Conservation (phyloP, 2,113 vertebrate genomes). For the Phyllostomus hastatus region DNA sequence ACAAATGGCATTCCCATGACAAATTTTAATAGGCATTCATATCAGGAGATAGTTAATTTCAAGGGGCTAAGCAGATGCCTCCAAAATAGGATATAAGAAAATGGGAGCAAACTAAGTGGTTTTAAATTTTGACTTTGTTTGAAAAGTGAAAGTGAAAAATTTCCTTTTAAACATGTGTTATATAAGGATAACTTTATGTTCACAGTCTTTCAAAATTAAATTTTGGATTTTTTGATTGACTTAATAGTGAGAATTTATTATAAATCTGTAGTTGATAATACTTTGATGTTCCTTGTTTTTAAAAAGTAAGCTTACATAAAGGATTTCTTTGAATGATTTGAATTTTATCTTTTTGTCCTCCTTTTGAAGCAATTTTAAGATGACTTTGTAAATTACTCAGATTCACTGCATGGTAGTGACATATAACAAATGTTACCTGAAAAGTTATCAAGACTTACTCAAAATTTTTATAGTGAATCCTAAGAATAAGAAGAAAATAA, state of each 20-base stretch:
- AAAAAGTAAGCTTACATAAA: slow-evolving; percentile 20
- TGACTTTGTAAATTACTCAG: slow-evolving; percentile 55
- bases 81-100: not conserved
- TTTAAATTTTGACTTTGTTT: slow-evolving; percentile 22
- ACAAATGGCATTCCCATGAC: not conserved
- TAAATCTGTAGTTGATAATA: slow-evolving; percentile 39
- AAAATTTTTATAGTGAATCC: slow-evolving; percentile 22
- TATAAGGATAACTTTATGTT: slow-evolving; percentile 51
- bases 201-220: slow-evolving; percentile 36
- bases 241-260: slow-evolving; percentile 12
- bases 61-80: not conserved
- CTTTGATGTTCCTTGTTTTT: slow-evolving; percentile 1
- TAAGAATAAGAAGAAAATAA: slow-evolving; percentile 65
- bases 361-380: slow-evolving; percentile 19
- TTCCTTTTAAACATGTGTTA: not conserved
- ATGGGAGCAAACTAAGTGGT: not conserved
- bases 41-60: not conserved
- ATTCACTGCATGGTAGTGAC: slow-evolving; percentile 54
- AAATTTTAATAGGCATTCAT: not conserved
- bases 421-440: slow-evolving; percentile 65
- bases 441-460: slow-evolving; percentile 74
- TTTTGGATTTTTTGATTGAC: slow-evolving; percentile 37
- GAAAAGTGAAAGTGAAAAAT: not conserved
- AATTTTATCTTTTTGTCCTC: not conserved
- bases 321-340: slow-evolving; percentile 1